phyloP scores from a whole-genome alignment of 2,113 vertebrate species.

The Bubo bubo region DNA sequence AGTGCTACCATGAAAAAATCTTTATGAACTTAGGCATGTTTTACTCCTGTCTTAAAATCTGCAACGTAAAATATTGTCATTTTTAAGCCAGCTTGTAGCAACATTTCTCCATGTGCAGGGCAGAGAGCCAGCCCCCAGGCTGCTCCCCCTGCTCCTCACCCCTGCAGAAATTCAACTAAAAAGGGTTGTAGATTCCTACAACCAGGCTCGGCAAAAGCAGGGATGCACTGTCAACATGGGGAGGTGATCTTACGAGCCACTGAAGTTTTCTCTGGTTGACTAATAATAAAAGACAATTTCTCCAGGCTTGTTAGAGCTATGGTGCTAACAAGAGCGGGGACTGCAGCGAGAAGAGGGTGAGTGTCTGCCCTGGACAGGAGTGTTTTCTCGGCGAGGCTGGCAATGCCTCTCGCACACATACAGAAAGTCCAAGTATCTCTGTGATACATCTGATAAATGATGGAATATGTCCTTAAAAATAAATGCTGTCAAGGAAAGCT shows the following conservation, averaged over 20 bases:
- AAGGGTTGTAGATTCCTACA: background rate
- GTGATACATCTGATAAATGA: background rate
- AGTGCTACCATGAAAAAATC: rapidly evolving
- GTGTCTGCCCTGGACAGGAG: background rate
- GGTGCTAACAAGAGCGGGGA: background rate
- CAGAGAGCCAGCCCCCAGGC: background rate
- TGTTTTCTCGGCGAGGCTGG: rapidly evolving
- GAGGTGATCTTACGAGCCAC: background rate
- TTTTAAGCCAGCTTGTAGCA: background rate
- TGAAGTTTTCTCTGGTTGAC: background rate
- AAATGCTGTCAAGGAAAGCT: background rate
- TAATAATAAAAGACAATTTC: background rate
- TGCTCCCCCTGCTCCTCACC: background rate
- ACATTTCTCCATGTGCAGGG: rapidly evolving
- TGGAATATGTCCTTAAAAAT: background rate
- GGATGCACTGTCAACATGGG: background rate
- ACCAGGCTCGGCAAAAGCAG: background rate
- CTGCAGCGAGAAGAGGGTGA: background rate
- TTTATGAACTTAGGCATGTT: background rate
- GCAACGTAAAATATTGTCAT: rapidly evolving
- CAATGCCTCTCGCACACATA: background rate
- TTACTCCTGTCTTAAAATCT: background rate
- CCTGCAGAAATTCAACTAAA: background rate
- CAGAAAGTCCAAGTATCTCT: background rate
- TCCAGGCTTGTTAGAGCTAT: background rate